Conservation (phyloP, 2,888 invertebrate species). For the Notodonta dromedarius region DNA sequence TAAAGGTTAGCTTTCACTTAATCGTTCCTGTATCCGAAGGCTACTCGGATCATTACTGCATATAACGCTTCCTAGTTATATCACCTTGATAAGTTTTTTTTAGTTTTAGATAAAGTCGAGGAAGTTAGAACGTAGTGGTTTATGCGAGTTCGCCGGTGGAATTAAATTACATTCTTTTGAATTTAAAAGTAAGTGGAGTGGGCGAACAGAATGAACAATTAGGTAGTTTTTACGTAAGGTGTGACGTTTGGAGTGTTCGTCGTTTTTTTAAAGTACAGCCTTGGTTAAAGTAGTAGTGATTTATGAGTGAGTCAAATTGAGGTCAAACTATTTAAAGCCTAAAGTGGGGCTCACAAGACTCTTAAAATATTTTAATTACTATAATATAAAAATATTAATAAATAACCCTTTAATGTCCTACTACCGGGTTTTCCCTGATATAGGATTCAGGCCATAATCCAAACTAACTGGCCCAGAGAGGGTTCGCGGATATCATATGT, state of each 20-base stretch:
- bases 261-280: background rate
- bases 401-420: too few relatives aligned
- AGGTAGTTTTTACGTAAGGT: slow-evolving; percentile 2
- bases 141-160: slow-evolving; percentile 14
- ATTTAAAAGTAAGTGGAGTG: slow-evolving; percentile 6
- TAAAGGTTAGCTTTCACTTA: slow-evolving; percentile 40
- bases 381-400: too few relatives aligned
- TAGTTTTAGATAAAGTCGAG: slow-evolving; percentile 32
- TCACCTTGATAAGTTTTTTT: slow-evolving; percentile 43
- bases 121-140: slow-evolving; percentile 38
- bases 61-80: slow-evolving; percentile 33
- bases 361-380: too few relatives aligned
- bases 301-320: background rate
- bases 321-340: background rate
- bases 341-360: too few relatives aligned
- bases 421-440: too few relatives aligned
- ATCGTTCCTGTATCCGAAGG: slow-evolving; percentile 24
- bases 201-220: background rate
- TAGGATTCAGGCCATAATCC: too few relatives aligned
- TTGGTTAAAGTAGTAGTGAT: background rate
- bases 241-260: background rate
- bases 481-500: too few relatives aligned
- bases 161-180: slow-evolving; percentile 7
- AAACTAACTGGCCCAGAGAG: too few relatives aligned
- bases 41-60: slow-evolving; percentile 22